These are phyloP conservation scores for Riptortus pedestris DNA, from an alignment of 1,140 invertebrate genomes.

Conservation along the genomic window DNA sequence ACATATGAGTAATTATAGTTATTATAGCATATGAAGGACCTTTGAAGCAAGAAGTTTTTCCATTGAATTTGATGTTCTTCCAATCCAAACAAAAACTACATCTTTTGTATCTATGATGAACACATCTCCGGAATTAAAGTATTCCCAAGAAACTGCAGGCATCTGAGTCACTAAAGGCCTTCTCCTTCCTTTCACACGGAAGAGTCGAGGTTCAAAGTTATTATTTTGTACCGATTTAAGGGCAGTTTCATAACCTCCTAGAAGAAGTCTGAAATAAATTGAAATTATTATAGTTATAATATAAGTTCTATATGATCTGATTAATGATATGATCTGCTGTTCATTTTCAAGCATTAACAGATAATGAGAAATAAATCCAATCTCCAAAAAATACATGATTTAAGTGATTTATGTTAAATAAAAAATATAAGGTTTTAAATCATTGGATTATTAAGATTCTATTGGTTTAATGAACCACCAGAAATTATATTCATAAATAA, in stretches of 20 bases:
- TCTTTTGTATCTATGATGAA: slow-evolving; percentile 66
- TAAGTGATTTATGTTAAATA: too few relatives aligned
- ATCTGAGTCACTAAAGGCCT: slow-evolving; percentile 56
- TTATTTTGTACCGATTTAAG: slow-evolving; percentile 45
- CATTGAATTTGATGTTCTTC: slow-evolving; percentile 54
- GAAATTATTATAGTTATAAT: too few relatives aligned
- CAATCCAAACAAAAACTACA: slow-evolving; percentile 70
- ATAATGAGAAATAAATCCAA: too few relatives aligned
- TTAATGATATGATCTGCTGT: too few relatives aligned
- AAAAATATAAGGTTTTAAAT: too few relatives aligned
- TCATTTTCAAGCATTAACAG: too few relatives aligned
- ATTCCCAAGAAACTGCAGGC: slow-evolving; percentile 58
- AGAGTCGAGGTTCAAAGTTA: slow-evolving; percentile 47
- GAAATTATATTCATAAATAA: too few relatives aligned
- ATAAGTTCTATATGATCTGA: too few relatives aligned
- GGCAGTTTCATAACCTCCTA: slow-evolving; percentile 48
- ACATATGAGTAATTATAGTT: too few relatives aligned
- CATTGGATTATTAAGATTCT: too few relatives aligned
- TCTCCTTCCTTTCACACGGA: slow-evolving; percentile 58
- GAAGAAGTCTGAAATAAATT: slow-evolving; percentile 39
- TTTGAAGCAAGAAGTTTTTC: slow-evolving; percentile 57
- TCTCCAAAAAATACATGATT: too few relatives aligned
- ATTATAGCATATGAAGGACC: slow-evolving; percentile 37
- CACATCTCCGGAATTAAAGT: slow-evolving; percentile 76
- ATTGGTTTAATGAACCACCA: too few relatives aligned